These are phyloP conservation scores for Tachystola acroxantha DNA, from an alignment of 2,888 invertebrate genomes.

Conservation along the genomic window DNA sequence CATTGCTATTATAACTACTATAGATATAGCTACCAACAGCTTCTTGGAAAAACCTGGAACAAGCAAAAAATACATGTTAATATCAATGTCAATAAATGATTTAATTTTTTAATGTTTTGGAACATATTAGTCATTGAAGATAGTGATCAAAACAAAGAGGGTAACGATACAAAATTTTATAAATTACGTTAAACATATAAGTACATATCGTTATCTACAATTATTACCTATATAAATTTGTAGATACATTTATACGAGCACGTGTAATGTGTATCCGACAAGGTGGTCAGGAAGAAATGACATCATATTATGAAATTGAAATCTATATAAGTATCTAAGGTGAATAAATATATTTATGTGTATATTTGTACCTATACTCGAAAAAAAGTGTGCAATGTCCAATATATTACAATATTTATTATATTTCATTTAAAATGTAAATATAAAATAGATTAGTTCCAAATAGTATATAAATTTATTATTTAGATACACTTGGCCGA, in stretches of 20 bases:
- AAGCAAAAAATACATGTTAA: constrained; percentile 28
- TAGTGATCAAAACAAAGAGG: background rate
- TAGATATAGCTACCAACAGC: constrained; percentile 70
- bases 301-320: background rate
- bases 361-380: too few relatives aligned
- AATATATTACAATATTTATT: too few relatives aligned
- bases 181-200: too few relatives aligned
- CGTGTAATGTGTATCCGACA: too few relatives aligned
- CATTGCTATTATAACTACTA: constrained; percentile 64
- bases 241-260: background rate
- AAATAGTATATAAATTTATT: too few relatives aligned
- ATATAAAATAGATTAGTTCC: too few relatives aligned
- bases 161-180: constrained; percentile 1
- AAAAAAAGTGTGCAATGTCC: too few relatives aligned
- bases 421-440: too few relatives aligned
- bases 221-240: background rate
- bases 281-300: background rate
- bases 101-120: background rate
- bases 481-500: too few relatives aligned
- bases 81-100: background rate
- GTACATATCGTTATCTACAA: background rate
- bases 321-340: too few relatives aligned
- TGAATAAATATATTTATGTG: too few relatives aligned
- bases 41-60: constrained; percentile 74
- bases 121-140: background rate